Evolutionary conservation across 2,888 invertebrate species (phyloP), one percentile per base, ranked within the genome.

Genomic region (Dolichopus griseipennis): DNA sequence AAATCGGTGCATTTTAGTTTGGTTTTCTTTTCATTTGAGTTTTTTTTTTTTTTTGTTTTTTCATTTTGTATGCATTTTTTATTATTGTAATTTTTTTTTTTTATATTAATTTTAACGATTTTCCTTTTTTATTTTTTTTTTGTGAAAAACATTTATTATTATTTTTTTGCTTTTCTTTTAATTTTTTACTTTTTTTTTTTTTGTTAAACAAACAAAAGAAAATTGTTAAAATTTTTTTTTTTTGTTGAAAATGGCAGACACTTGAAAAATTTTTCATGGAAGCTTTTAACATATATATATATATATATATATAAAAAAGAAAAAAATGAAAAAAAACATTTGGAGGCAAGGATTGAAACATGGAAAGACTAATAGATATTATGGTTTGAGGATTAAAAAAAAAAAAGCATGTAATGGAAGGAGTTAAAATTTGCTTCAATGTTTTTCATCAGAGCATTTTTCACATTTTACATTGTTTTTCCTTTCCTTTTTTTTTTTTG

Each of bases 201-300:
- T 52, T 52, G 52, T 52, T 52, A 52, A 52, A 52, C n/a, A 52
- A 18, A 52, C 52, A 52, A 52, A 43, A 43, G 43, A 43, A 43
- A 52, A 18, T 52, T 52, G 15, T 52, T 52, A 18, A 52, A 52
- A 52, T 18, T n/a, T n/a, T n/a, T n/a, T n/a, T n/a, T n/a, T n/a
- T n/a, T 52, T 15, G 52, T 52, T n/a, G 6, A 52, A 52, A 52
- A 52, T 52, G 52, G 52, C 52, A 52, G 52, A 52, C 52, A 52
- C 52, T 52, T 52, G 52, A 52, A 52, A 52, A 52, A 52, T 52
- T 52, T 52, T 41, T 52, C 18, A 52, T n/a, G 52, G 52, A 18
- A 52, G 18, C 18, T 12, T 52, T 37, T n/a, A n/a, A n/a, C n/a
- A n/a, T n/a, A n/a, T n/a, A n/a, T n/a, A n/a, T n/a, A n/a, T n/a